A percentile compares a stretch with the other conserved stretches of the same genome.
These are phyloP conservation scores for Nymphalis io DNA, from an alignment of 1,140 invertebrate genomes.

Conservation along the genomic window DNA sequence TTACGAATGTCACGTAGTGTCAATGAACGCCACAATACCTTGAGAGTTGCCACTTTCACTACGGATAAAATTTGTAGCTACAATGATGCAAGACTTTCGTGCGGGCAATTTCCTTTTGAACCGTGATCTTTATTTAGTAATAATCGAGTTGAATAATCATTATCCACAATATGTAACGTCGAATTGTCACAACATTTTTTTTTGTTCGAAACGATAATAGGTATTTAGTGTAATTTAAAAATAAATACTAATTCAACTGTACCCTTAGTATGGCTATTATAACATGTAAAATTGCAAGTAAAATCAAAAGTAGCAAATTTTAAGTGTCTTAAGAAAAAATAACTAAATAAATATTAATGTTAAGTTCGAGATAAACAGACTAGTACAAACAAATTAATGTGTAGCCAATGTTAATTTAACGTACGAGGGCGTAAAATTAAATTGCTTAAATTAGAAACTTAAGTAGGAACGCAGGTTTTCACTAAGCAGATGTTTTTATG, in stretches of 20 bases:
- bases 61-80: constrained; percentile 54
- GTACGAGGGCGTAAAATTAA: not conserved
- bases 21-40: constrained; percentile 47
- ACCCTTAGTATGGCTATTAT: too few relatives aligned
- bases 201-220: too few relatives aligned
- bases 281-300: too few relatives aligned
- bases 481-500: not conserved
- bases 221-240: too few relatives aligned
- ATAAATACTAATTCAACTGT: too few relatives aligned
- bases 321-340: too few relatives aligned
- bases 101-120: constrained; percentile 56
- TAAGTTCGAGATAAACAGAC: too few relatives aligned
- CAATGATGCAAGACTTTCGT: constrained; percentile 56
- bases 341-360: too few relatives aligned
- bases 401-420: not conserved
- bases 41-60: constrained; percentile 64
- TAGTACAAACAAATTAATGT: not conserved
- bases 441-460: constrained; percentile 3
- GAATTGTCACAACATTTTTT: not conserved
- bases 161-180: not conserved
- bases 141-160: not conserved
- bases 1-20: constrained; percentile 28
- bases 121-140: constrained; percentile 2
- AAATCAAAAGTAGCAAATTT: too few relatives aligned
- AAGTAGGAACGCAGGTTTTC: not conserved